These are phyloP conservation scores for Notospermus geniculatus DNA, from an alignment of 1,140 invertebrate genomes.

Conservation along the genomic window DNA sequence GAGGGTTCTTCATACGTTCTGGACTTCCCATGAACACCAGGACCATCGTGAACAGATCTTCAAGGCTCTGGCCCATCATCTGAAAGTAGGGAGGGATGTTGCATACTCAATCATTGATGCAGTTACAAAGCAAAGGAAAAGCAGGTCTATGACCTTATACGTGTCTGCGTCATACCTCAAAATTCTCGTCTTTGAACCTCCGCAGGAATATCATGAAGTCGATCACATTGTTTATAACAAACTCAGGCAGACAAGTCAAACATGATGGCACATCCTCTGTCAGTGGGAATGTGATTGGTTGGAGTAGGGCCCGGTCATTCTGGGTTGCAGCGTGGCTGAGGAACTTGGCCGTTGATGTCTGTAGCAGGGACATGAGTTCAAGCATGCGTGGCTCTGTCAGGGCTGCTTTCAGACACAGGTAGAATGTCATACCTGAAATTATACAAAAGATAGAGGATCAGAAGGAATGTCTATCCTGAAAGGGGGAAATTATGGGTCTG, in stretches of 20 bases:
- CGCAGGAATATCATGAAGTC: constrained; percentile 74
- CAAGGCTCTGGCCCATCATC: constrained; percentile 45
- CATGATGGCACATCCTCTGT: constrained; percentile 50
- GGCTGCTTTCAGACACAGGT: constrained; percentile 63
- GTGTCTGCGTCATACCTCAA: too few relatives aligned
- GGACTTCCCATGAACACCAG: constrained; percentile 73
- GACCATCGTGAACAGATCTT: constrained; percentile 69
- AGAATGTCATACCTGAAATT: constrained; percentile 50
- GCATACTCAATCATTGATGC: too few relatives aligned
- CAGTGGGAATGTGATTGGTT: constrained; percentile 67
- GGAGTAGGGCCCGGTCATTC: constrained; percentile 48
- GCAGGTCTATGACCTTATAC: too few relatives aligned
- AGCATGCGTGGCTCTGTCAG: constrained; percentile 71
- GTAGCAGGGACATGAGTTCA: constrained; percentile 70
- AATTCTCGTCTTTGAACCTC: constrained; percentile 60
- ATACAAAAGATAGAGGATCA: too few relatives aligned
- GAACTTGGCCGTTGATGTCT: constrained; percentile 80
- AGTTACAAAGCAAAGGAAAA: too few relatives aligned
- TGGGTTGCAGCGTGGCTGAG: constrained; percentile 72
- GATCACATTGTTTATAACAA: constrained; percentile 83
- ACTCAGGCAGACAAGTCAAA: constrained; percentile 80
- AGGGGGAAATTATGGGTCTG: background rate
- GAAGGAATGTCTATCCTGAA: background rate
- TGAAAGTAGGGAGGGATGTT: constrained; percentile 10
- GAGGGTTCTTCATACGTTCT: constrained; percentile 83